Evolutionary conservation across 2,888 invertebrate genomes (phyloP).

Genomic region (Gnatocerus cornutus): DNA sequence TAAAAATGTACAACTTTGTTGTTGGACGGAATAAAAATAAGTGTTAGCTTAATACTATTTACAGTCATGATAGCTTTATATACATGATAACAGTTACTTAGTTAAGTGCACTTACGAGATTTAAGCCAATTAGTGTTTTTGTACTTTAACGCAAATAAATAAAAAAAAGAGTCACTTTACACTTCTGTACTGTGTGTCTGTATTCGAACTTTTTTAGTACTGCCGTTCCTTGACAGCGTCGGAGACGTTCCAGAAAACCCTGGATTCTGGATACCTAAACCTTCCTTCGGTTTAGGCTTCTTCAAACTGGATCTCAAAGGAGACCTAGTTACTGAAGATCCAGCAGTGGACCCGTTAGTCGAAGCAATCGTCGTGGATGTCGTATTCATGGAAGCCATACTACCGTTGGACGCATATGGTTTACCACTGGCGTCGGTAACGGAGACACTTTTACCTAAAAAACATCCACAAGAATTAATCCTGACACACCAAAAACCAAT

Average conservation of each 20-base stretch:
- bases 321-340: slow-evolving; percentile 73
- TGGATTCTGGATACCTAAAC: slow-evolving; percentile 90
- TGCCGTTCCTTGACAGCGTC: slow-evolving; percentile 87
- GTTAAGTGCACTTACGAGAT: slow-evolving; percentile 46
- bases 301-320: slow-evolving; percentile 88
- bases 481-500: no score
- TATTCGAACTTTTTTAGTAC: slow-evolving; percentile 92
- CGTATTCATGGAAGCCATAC: slow-evolving; percentile 83
- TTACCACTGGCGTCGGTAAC: slow-evolving; percentile 92
- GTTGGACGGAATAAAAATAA: slow-evolving; percentile 54
- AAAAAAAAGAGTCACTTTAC: slow-evolving; percentile 64
- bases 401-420: slow-evolving; percentile 80
- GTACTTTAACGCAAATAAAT: slow-evolving; percentile 44
- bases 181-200: slow-evolving; percentile 95
- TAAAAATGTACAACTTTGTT: slow-evolving; percentile 50
- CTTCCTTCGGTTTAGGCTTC: slow-evolving; percentile 77
- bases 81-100: slow-evolving; percentile 26
- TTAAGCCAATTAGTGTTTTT: slow-evolving; percentile 43
- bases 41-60: slow-evolving; percentile 33
- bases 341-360: slow-evolving; percentile 73
- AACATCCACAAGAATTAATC: no score
- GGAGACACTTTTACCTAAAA: slow-evolving; percentile 74
- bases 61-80: slow-evolving; percentile 41
- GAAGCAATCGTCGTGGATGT: slow-evolving; percentile 79
- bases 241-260: slow-evolving; percentile 90